These are phyloP conservation scores for Synanthedon andrenaeformis DNA, from an alignment of 2,888 invertebrate genomes.

Conservation along the genomic window DNA sequence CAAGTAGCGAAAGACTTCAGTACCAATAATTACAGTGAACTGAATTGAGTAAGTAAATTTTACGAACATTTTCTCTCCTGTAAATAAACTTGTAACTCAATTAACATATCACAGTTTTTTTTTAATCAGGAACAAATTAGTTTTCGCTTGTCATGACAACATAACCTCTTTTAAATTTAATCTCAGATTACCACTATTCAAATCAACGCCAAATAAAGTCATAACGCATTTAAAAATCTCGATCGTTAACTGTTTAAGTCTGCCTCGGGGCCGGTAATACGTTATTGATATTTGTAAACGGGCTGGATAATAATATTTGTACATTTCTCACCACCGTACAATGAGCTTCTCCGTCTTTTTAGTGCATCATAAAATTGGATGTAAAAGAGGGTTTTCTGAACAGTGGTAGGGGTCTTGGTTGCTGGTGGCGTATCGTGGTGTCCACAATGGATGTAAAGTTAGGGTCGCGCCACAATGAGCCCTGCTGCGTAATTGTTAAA, in stretches of 20 bases:
- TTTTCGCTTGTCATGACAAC: neutral
- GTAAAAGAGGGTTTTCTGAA: conserved; percentile 17
- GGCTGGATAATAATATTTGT: conserved; percentile 69
- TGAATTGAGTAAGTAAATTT: too few relatives aligned
- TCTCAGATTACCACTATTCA: neutral
- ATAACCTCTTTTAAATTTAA: neutral
- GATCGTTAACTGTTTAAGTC: conserved; percentile 63
- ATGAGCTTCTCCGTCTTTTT: conserved; percentile 27
- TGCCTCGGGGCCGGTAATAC: conserved; percentile 60
- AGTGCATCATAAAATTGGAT: conserved; percentile 7
- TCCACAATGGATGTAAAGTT: conserved; percentile 62
- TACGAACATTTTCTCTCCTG: too few relatives aligned
- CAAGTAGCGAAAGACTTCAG: too few relatives aligned
- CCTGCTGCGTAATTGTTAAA: conserved; percentile 66
- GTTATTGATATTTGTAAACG: conserved; percentile 69
- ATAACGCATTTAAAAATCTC: conserved; percentile 31
- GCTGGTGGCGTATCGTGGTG: conserved; percentile 40
- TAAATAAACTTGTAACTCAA: too few relatives aligned
- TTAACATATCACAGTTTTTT: too few relatives aligned
- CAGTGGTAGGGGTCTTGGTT: conserved; percentile 20
- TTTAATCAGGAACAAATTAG: too few relatives aligned
- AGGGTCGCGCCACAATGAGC: conserved; percentile 63
- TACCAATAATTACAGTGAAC: too few relatives aligned
- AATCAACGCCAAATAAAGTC: conserved; percentile 24
- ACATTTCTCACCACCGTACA: conserved; percentile 34